phyloP scores from a whole-genome alignment of 2,113 vertebrate genomes.

The Oreochromis aureus region DNA sequence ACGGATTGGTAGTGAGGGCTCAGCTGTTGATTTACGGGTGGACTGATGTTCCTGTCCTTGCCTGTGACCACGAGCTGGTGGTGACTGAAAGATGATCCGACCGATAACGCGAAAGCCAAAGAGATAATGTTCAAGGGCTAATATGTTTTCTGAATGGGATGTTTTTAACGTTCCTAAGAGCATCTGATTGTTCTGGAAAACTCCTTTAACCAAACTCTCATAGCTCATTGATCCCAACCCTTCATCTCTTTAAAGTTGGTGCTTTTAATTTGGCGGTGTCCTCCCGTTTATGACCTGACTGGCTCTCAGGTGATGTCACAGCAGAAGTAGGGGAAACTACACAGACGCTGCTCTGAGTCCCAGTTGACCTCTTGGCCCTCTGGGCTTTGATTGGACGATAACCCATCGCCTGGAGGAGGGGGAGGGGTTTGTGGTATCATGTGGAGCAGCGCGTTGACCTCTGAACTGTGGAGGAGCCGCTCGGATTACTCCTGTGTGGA shows the following conservation, averaged over 20 bases:
- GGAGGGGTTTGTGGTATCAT: not conserved
- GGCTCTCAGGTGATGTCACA: not conserved
- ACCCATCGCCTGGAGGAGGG: not conserved
- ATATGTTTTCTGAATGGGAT: not conserved
- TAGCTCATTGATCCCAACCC: not conserved
- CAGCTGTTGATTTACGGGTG: not conserved
- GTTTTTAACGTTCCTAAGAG: not conserved
- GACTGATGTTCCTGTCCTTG: not conserved
- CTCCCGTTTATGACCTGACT: rapidly evolving
- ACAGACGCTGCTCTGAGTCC: not conserved
- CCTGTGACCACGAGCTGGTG: not conserved
- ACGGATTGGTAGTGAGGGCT: not conserved
- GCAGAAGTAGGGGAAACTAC: rapidly evolving
- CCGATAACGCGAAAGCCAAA: rapidly evolving
- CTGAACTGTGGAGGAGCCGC: not conserved
- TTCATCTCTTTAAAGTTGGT: not conserved
- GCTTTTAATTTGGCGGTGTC: not conserved
- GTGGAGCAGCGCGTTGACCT: not conserved
- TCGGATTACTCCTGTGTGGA: not conserved
- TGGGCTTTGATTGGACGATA: not conserved
- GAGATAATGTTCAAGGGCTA: rapidly evolving
- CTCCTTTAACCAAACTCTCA: not conserved
- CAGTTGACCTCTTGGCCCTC: not conserved
- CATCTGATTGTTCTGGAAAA: not conserved
- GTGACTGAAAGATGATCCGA: not conserved